Evolutionary conservation across 92 coral and sea anemone species (phyloP).

Genomic region (Montipora capitata): DNA sequence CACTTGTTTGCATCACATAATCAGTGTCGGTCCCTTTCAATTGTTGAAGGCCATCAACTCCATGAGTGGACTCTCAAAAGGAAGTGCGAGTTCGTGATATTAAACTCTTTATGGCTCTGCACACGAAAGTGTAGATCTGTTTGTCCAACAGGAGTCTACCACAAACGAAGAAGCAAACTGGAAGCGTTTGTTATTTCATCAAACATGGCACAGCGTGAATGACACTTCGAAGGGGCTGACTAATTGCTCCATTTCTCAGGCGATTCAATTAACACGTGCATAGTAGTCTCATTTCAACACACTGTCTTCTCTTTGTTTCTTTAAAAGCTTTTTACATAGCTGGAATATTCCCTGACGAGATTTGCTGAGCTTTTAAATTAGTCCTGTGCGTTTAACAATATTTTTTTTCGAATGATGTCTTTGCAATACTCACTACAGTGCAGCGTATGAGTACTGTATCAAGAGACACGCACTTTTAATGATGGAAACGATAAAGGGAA

Average conservation of each 20-base stretch:
- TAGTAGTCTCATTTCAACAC: no score
- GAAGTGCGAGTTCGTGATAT: conserved; percentile 4
- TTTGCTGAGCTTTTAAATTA: no score
- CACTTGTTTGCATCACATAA: conserved; percentile 28
- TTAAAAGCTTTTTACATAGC: no score
- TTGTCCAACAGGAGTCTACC: not conserved
- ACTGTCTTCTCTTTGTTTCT: no score
- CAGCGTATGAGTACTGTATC: no score
- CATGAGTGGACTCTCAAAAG: not conserved
- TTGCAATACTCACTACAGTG: no score
- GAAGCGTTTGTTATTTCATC: not conserved
- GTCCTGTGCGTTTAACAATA: no score
- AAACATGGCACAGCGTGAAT: not conserved
- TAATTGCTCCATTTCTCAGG: not conserved
- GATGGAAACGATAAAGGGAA: no score
- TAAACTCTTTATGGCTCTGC: not conserved
- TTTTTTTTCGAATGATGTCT: no score
- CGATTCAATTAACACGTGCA: no score
- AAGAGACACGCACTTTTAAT: no score
- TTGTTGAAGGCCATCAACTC: conserved; percentile 3
- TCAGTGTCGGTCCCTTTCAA: conserved; percentile 29
- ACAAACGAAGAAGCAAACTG: not conserved
- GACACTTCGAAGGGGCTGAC: not conserved
- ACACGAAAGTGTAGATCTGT: not conserved
- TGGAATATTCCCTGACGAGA: no score